These are phyloP conservation scores for Lucifuga dentata DNA, from an alignment of 2,113 vertebrate genomes.

Conservation along the genomic window DNA sequence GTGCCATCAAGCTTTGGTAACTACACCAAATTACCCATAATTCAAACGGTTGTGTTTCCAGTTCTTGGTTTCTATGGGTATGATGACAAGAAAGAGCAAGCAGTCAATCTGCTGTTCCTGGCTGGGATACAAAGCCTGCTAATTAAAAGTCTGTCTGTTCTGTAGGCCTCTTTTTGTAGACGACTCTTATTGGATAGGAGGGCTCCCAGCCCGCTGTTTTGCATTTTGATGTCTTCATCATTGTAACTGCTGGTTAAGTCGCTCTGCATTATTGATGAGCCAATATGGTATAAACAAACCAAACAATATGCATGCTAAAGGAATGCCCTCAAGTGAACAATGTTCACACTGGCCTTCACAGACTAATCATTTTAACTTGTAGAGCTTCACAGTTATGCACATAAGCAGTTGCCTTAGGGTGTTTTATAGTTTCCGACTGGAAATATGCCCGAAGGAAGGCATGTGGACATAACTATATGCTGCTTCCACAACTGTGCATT, in stretches of 20 bases:
- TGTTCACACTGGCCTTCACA: slow-evolving; percentile 45
- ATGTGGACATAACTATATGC: slow-evolving; percentile 67
- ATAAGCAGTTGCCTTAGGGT: slow-evolving; percentile 65
- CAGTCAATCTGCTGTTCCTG: slow-evolving; percentile 75
- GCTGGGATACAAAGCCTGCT: slow-evolving; percentile 70
- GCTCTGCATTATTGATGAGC: slow-evolving; percentile 76
- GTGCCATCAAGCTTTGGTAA: slow-evolving; percentile 46
- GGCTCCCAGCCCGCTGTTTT: slow-evolving; percentile 60
- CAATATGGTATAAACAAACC: slow-evolving; percentile 69
- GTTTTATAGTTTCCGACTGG: slow-evolving; percentile 56
- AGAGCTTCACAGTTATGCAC: slow-evolving; percentile 52
- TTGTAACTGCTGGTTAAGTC: slow-evolving; percentile 73
- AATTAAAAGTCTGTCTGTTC: slow-evolving; percentile 81
- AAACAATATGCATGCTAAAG: slow-evolving; percentile 74
- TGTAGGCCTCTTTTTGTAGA: slow-evolving; percentile 63
- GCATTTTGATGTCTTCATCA: slow-evolving; percentile 81
- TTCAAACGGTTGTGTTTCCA: slow-evolving; percentile 56
- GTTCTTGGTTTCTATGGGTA: slow-evolving; percentile 65
- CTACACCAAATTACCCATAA: slow-evolving; percentile 51
- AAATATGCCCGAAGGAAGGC: slow-evolving; percentile 58
- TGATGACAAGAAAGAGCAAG: slow-evolving; percentile 68
- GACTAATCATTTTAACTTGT: slow-evolving; percentile 57
- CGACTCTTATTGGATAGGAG: slow-evolving; percentile 61
- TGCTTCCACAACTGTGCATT: slow-evolving; percentile 47
- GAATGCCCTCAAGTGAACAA: slow-evolving; percentile 65